phyloP scores from a whole-genome alignment of 2,888 invertebrate species.

The Synanthedon myopaeformis region DNA sequence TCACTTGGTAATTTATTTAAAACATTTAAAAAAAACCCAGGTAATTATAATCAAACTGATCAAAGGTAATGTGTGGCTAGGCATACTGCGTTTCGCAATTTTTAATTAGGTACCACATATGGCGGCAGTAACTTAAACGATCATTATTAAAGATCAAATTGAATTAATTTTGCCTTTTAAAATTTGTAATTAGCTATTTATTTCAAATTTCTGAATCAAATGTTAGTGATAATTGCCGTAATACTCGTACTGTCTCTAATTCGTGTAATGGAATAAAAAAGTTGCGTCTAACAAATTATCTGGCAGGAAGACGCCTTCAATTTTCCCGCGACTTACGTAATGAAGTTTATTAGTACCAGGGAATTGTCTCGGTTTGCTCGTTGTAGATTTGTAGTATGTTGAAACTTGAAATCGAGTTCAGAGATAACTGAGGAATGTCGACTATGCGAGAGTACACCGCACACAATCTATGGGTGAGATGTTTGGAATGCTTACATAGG shows the following conservation, averaged over 20 bases:
- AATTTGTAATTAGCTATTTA: no score
- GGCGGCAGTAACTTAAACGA: no score
- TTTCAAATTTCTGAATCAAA: no score
- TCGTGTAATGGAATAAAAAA: neutral
- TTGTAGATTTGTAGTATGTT: neutral
- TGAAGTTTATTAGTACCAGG: neutral
- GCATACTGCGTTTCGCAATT: no score
- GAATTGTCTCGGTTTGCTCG: neutral
- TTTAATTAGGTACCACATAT: no score
- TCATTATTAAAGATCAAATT: no score
- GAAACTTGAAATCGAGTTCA: neutral
- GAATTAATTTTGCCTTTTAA: no score
- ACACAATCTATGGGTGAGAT: constrained; percentile 23
- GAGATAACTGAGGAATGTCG: neutral
- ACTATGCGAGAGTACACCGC: constrained; percentile 1
- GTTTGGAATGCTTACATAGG: constrained; percentile 20
- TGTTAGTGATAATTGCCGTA: constrained; percentile 16
- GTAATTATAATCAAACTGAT: no score
- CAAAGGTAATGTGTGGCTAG: no score
- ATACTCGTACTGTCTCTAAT: constrained; percentile 10
- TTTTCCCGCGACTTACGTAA: neutral
- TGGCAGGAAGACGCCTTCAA: neutral
- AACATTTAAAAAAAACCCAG: no score
- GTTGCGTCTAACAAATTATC: neutral
- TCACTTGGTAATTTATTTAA: no score